phyloP scores from a whole-genome alignment of 2,113 vertebrate genomes.

The Ifrita kowaldi region DNA sequence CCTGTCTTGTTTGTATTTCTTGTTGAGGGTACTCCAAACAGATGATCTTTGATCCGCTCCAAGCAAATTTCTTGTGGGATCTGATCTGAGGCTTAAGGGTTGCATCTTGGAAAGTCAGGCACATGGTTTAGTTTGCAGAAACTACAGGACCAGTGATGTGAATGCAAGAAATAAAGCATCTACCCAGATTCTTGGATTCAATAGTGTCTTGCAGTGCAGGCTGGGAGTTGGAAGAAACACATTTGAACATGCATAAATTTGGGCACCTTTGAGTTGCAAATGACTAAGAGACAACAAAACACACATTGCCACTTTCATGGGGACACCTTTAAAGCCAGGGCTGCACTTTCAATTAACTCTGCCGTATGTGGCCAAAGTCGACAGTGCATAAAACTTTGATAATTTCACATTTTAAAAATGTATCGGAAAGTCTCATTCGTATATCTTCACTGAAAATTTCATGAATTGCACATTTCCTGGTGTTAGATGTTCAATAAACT shows the following conservation, averaged over 20 bases:
- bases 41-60: neutral
- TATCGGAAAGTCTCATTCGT: conserved; percentile 36
- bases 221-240: neutral
- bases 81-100: neutral
- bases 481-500: conserved; percentile 67
- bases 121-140: neutral
- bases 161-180: neutral
- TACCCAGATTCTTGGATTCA: neutral
- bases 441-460: conserved; percentile 59
- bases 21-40: neutral
- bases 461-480: conserved; percentile 62
- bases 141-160: neutral
- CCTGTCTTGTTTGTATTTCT: neutral
- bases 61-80: neutral
- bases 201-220: neutral
- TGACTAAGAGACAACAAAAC: conserved; percentile 40
- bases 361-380: conserved; percentile 23
- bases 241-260: conserved; percentile 1
- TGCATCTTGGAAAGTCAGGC: neutral
- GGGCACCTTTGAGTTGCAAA: conserved; percentile 28
- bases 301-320: neutral
- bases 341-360: conserved; percentile 50
- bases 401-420: conserved; percentile 64
- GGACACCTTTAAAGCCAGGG: conserved; percentile 20
- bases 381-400: conserved; percentile 61